Evolutionary conservation across 2,113 vertebrate genomes (phyloP), one percentile per base, ranked within the genome.

Genomic region (Solenodon paradoxus): DNA sequence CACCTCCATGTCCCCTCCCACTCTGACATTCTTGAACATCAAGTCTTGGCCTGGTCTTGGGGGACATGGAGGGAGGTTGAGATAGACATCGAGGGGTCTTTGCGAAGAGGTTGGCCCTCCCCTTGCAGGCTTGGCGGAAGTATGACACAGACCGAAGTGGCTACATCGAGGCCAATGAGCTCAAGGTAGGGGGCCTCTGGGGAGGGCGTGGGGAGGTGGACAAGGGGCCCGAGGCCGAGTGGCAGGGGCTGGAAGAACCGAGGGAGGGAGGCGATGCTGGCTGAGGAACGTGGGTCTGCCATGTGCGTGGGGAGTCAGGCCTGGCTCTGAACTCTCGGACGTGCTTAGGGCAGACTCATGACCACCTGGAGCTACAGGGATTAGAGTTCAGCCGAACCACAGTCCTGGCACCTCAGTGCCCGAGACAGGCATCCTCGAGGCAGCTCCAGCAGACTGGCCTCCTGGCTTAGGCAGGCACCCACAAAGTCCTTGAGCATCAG

Each of bases 121-220:
- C 59, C 0, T 90, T 92, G 0, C 98, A 99, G 99, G 99, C 99
- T 13, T 99, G 99, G 99, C 97, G 99, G 96, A 98, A 98, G 97
- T 99, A 99, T 35, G 99, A 99, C 98, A 99, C 99, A 0, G 99
- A 99, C 97, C 98, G 99, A 77, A 99, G 99, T 3, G 99, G 99
- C 92, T 99, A 99, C 98, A 99, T 99, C 0, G 99, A 99, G 96
- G 99, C 99, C 35, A 99, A 99, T 1, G 99, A 99, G 98, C 99
- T 99, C 87, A 99, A 99, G 99, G 99, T 99, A 98, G 96, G 98
- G 59, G 80, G 79, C 0, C 5, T 30, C 77, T 81, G 49, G 61
- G 61, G n/a, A 69, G 3, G 75, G 78, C 0, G 0, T 4, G 20
- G 30, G 69, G 53, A 30, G 32, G 6, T 22, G 64, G 38, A 4